A percentile compares a stretch with the other conserved stretches of the same genome.
phyloP scores from a whole-genome alignment of 2,888 invertebrate species.

The Zeuzera pyrina region DNA sequence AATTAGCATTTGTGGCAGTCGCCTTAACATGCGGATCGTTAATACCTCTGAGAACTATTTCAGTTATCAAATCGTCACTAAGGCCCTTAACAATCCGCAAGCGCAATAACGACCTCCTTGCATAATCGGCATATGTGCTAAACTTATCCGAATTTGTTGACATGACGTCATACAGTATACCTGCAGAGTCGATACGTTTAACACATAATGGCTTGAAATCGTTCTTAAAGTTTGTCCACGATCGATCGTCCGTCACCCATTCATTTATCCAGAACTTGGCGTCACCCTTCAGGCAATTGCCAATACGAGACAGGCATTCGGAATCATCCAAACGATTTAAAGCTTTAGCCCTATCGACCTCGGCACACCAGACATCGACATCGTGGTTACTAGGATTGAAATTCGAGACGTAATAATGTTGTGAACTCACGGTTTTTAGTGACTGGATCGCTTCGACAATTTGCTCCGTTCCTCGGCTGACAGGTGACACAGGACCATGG shows the following conservation, averaged over 20 bases:
- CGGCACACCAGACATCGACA: background rate
- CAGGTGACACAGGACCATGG: background rate
- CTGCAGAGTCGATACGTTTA: background rate
- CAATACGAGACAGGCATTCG: too few relatives aligned
- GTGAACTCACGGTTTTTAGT: too few relatives aligned
- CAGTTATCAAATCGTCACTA: conserved; percentile 8
- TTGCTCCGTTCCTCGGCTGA: background rate
- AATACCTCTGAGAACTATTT: conserved; percentile 12
- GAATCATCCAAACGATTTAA: background rate
- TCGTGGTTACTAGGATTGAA: background rate
- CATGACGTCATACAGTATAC: background rate
- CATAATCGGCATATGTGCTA: conserved; percentile 9
- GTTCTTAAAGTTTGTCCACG: conserved; percentile 3
- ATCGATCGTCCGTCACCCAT: conserved; percentile 3
- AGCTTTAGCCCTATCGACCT: background rate
- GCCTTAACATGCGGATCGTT: conserved; percentile 10
- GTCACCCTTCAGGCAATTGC: too few relatives aligned
- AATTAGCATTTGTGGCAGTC: too few relatives aligned
- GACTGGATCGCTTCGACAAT: too few relatives aligned
- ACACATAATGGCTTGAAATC: conserved; percentile 1
- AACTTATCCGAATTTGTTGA: conserved; percentile 5
- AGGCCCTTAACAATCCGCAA: conserved; percentile 12
- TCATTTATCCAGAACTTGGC: too few relatives aligned
- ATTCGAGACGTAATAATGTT: too few relatives aligned
- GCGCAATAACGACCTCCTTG: conserved; percentile 7